Evolutionary conservation across 2,113 vertebrate genomes (phyloP), one percentile per base, ranked within the genome.

Genomic region (Morone chrysops): DNA sequence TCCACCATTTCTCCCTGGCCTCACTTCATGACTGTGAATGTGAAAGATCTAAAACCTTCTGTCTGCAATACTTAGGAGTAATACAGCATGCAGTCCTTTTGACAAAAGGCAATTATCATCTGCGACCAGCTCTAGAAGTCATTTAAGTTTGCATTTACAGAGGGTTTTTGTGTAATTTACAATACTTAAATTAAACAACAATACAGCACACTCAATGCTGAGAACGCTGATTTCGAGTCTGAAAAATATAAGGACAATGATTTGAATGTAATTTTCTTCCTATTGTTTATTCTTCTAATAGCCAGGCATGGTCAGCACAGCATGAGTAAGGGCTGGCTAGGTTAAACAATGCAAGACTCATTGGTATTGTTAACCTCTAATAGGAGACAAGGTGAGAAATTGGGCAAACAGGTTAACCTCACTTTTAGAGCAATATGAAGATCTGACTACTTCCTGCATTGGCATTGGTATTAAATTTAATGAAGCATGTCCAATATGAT

Each of bases 11-110:
- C 53, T 48, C 73, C 74, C 38, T 75, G 18, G 2, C n/a, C 60
- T 50, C 63, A 8, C 14, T 41, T 47, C 80, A 48, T 38, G 66
- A 48, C 75, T 80, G 62, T 63, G 45, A 71, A 91, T 90, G 81
- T 63, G 69, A 70, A 70, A 80, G 60, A 86, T 86, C 71, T 80
- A 67, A 88, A 77, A 80, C 17, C 63, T 56, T 70, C 54, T n/a
- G 77, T 69, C 59, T 50, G 50, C n/a, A 51, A 54, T 51, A 61
- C 75, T 84, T 65, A 70, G 18, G 53, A 86, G 69, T 47, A 40
- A 69, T 69, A 68, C 72, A 82, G 53, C 79, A 61, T 10, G 8
- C 25, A 47, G 47, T 45, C 22, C 47, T 77, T 54, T 70, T 84
- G 31, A 75, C 40, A 20, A 12, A 40, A 62, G 71, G 22, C 61